These are phyloP conservation scores for Athalia rosae DNA, from an alignment of 2,888 invertebrate genomes.

Conservation along the genomic window DNA sequence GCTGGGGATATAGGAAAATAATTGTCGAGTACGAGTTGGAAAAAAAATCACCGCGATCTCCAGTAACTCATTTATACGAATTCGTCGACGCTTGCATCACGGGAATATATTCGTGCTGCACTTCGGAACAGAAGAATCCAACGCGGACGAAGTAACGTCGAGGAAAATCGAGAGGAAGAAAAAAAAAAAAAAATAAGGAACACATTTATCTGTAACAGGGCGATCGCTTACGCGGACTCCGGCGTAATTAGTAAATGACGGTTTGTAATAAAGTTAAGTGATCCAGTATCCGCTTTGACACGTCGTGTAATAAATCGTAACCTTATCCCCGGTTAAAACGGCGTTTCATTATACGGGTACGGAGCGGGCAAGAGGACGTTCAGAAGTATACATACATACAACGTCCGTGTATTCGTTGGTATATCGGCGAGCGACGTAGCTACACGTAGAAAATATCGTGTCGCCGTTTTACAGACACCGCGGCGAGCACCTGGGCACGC, in stretches of 20 bases:
- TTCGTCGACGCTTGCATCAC: too few relatives aligned
- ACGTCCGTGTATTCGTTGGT: too few relatives aligned
- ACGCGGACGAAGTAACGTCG: not conserved
- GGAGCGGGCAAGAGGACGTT: not conserved
- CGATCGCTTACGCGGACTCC: not conserved
- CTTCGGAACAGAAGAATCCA: not conserved
- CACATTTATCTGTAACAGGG: too few relatives aligned
- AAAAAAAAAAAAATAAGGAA: not conserved
- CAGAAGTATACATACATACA: too few relatives aligned
- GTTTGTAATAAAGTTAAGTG: conserved; percentile 40
- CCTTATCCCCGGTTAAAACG: conserved; percentile 20
- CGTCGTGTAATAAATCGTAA: conserved; percentile 38
- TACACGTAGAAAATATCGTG: conserved; percentile 7
- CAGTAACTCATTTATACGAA: too few relatives aligned
- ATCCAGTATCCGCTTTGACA: conserved; percentile 35
- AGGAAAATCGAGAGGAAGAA: not conserved
- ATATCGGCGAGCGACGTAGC: not conserved
- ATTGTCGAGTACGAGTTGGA: too few relatives aligned
- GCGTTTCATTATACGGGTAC: not conserved
- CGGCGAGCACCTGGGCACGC: conserved; percentile 53
- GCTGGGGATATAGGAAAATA: too few relatives aligned
- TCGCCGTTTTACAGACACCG: conserved; percentile 52
- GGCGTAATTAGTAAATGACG: conserved; percentile 10
- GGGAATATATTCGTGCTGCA: not conserved
- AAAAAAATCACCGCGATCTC: too few relatives aligned